Base-by-base conservation (phyloP, 1,140 invertebrate genomes). In the Ooceraea biroi region DNA sequence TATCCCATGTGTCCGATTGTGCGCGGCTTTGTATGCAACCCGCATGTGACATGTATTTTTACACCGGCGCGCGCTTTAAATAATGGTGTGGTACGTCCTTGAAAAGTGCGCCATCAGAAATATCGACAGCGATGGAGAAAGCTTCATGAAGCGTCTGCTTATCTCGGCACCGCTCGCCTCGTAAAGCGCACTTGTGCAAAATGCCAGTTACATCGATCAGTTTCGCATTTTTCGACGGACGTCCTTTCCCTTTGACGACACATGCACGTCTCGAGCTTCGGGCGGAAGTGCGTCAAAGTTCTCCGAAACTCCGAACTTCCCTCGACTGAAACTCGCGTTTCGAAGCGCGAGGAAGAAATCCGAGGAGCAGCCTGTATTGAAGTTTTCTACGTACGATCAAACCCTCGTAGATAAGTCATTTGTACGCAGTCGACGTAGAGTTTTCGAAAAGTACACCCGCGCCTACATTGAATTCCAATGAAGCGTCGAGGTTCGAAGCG, bases 401-500 rank as follows among this genome's bases (percentile, higher is more conserved):
- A 27, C 48, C 30, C 14, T 57, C 63, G 52, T 69, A 57, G 22
- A 57, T 27, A 69, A 69, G 50, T 57, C 41, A 69, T 80, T 71
- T 80, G 50, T 71, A 80, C 55, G 19, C 52, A 55, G 58, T 78
- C 48, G 71, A 69, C n/a, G 27, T 17, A 63, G 41, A 65, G 77
- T 84, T 73, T 55, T 84, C 50, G 68, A 66, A 61, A 86, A 80
- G 57, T 14, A 27, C 5, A 57, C 27, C 30, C 60, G 50, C 25
- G 44, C 17, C 52, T 57, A 50, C 17, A 7, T n/a, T 68, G 85
- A 86, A 86, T 86, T 12, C 52, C 66, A 84, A 86, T 80, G 68
- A 84, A 52, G 19, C 11, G 10, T n/a, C 65, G 25, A 61, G 22
- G 36, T 41, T 19, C 60, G 25, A 60, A 63, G 60, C 22, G 4